Conservation (phyloP, 2,113 vertebrate species). For the Tetrao urogallus region DNA sequence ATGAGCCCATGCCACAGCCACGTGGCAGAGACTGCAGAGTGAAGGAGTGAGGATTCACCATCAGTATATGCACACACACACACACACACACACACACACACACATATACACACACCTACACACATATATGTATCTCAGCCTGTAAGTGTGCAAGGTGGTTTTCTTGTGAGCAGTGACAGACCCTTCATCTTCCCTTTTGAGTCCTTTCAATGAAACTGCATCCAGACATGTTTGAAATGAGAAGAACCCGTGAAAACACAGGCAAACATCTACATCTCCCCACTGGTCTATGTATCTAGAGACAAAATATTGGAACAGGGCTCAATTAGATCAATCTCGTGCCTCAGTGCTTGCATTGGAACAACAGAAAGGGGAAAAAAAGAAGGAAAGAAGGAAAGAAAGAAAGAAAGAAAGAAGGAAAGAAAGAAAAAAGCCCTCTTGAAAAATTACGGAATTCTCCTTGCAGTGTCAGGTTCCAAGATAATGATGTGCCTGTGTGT, state of each 20-base stretch:
- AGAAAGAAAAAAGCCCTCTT: conserved; percentile 41
- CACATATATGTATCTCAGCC: background rate
- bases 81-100: rapidly evolving
- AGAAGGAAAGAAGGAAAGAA: background rate
- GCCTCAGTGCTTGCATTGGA: conserved; percentile 39
- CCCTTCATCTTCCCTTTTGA: background rate
- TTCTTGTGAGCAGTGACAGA: background rate
- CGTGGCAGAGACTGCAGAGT: background rate
- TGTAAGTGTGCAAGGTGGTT: background rate
- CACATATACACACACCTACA: rapidly evolving
- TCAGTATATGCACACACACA: rapidly evolving
- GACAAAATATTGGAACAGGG: background rate
- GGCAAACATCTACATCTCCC: background rate
- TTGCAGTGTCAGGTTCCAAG: conserved; percentile 90
- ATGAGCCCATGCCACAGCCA: background rate
- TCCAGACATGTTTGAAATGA: background rate
- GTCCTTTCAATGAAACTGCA: background rate
- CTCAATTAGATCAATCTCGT: conserved; percentile 45
- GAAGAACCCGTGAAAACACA: background rate
- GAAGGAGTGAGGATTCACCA: background rate
- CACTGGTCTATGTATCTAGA: background rate
- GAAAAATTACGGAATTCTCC: conserved; percentile 85
- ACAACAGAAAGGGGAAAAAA: background rate
- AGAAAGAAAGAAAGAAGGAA: no score
- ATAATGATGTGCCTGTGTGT: conserved; percentile 95